These are phyloP conservation scores for Mixornis gularis DNA, from an alignment of 2,113 vertebrate species.

Conservation along the genomic window DNA sequence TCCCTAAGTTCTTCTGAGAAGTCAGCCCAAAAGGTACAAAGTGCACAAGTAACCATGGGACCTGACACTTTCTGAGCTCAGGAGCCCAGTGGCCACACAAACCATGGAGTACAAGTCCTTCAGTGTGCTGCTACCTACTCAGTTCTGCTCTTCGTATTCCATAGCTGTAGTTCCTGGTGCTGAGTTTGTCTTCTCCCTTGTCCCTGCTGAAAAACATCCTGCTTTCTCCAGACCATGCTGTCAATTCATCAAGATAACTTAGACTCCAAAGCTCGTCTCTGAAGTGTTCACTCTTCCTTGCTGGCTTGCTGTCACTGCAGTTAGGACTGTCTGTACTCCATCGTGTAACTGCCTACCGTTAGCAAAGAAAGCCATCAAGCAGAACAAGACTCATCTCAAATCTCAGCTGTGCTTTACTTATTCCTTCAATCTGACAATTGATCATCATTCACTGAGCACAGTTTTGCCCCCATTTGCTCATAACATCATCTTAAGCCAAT, in stretches of 20 bases:
- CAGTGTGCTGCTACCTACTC: background rate
- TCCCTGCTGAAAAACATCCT: background rate
- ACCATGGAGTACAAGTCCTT: background rate
- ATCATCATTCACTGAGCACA: background rate
- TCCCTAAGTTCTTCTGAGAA: background rate
- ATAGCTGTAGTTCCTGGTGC: background rate
- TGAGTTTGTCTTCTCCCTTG: background rate
- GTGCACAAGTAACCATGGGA: fast-evolving
- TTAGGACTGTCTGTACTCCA: background rate
- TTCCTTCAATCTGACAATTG: background rate
- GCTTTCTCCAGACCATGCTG: background rate
- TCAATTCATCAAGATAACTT: background rate
- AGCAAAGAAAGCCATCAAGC: background rate
- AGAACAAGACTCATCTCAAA: background rate
- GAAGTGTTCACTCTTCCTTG: background rate
- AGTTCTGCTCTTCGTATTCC: background rate
- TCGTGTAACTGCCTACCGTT: fast-evolving
- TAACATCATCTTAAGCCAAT: background rate
- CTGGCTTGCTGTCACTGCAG: background rate
- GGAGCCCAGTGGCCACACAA: background rate
- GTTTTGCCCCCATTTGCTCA: background rate
- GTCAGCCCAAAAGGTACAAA: background rate
- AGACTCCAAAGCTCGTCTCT: background rate
- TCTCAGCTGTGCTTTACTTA: background rate
- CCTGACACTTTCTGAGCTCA: background rate